Evolutionary conservation across 2,888 invertebrate species (phyloP).

Genomic region (Cyclophora punctaria): DNA sequence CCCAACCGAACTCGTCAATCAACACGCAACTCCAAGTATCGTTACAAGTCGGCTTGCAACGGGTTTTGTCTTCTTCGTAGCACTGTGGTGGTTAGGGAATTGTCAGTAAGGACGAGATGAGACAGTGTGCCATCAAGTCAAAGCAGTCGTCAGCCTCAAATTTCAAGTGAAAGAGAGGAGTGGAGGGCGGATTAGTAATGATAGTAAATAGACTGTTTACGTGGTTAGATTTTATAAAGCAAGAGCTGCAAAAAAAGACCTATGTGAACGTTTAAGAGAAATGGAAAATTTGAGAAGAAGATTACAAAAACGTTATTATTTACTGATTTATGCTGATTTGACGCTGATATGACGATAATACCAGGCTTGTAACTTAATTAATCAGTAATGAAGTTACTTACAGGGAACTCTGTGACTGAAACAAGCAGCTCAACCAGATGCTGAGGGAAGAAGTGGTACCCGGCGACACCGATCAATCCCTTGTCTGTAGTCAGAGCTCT

Average conservation of each 20-base stretch:
- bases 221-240: too few species aligned
- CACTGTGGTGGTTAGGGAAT: conserved; percentile 27
- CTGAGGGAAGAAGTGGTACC: conserved; percentile 56
- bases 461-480: conserved; percentile 56
- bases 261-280: too few species aligned
- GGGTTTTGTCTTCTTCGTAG: conserved; percentile 38
- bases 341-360: not conserved
- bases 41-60: conserved; percentile 47
- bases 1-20: conserved; percentile 63
- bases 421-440: conserved; percentile 51
- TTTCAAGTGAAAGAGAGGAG: too few species aligned
- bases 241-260: too few species aligned
- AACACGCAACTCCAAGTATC: conserved; percentile 57
- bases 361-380: not conserved
- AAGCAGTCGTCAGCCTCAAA: too few species aligned
- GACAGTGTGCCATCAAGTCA: too few species aligned
- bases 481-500: conserved; percentile 39
- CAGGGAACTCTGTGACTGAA: conserved; percentile 43
- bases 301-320: too few species aligned
- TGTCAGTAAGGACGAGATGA: too few species aligned
- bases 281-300: too few species aligned
- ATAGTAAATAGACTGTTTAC: too few species aligned
- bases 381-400: conserved; percentile 21
- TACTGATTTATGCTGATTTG: not conserved
- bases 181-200: too few species aligned